phyloP scores from a whole-genome alignment of 2,888 invertebrate genomes.

The Abrostola tripartita region DNA sequence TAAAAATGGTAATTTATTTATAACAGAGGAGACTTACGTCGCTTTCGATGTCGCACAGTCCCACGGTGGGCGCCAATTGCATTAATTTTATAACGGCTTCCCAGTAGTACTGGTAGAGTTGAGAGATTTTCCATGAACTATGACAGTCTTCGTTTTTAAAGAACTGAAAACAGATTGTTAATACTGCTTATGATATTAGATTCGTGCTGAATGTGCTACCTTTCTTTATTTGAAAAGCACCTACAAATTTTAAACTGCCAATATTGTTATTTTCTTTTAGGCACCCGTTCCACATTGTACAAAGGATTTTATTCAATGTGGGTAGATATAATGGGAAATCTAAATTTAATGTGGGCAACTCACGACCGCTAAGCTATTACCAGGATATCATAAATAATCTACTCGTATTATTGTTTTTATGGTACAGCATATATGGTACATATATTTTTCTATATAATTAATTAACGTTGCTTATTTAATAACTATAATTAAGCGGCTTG shows the following conservation, averaged over 20 bases:
- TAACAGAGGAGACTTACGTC: too few species aligned
- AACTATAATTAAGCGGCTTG: slow-evolving; percentile 58
- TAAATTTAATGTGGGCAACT: slow-evolving; percentile 36
- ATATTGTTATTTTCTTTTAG: background rate
- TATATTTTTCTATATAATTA: slow-evolving; percentile 46
- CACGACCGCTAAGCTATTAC: slow-evolving; percentile 22
- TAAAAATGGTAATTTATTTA: too few species aligned
- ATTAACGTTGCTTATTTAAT: slow-evolving; percentile 49
- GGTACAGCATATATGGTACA: slow-evolving; percentile 67
- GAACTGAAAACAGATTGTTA: too few species aligned
- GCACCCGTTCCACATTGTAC: background rate
- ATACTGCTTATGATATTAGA: too few species aligned
- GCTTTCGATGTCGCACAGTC: background rate
- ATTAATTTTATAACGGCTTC: too few species aligned
- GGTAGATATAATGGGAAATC: background rate
- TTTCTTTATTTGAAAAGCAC: too few species aligned
- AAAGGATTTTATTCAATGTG: slow-evolving; percentile 10
- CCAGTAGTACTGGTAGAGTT: background rate
- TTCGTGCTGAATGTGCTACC: too few species aligned
- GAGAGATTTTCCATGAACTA: too few species aligned
- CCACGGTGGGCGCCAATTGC: background rate
- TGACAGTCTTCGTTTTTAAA: too few species aligned
- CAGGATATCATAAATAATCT: slow-evolving; percentile 46
- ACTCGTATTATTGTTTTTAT: slow-evolving; percentile 71
- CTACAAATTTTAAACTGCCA: too few species aligned